Conservation (phyloP, 2,797 vertebrate species). For the Sphenopsis melanotis region DNA sequence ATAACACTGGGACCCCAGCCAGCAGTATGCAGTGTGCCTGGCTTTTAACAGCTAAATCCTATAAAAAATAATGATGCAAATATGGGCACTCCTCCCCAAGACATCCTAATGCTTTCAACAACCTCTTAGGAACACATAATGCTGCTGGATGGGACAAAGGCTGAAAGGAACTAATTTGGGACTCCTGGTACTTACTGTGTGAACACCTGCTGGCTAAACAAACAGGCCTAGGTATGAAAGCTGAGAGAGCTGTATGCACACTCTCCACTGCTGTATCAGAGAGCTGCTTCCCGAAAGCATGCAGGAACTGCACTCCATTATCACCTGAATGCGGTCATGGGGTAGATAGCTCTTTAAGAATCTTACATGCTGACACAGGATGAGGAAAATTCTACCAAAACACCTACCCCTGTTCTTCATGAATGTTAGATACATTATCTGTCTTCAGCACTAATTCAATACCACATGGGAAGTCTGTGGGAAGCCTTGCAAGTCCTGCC, state of each 20-base stretch:
- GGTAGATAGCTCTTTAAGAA: background rate
- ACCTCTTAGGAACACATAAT: background rate
- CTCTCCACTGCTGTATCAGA: background rate
- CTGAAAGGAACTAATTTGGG: background rate
- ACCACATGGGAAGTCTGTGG: background rate
- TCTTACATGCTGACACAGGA: background rate
- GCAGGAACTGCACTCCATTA: background rate
- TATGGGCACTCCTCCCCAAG: background rate
- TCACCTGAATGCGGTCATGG: background rate
- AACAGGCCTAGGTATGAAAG: background rate
- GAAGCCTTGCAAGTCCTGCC: background rate
- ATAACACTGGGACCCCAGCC: background rate
- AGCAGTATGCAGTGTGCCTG: background rate
- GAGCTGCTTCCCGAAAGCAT: background rate
- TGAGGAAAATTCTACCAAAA: background rate
- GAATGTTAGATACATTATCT: background rate
- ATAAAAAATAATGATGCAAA: slow-evolving; percentile 40
- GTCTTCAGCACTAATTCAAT: background rate
- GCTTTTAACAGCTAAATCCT: slow-evolving; percentile 32
- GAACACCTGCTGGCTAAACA: background rate
- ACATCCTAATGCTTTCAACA: slow-evolving; percentile 19
- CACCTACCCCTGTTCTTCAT: background rate
- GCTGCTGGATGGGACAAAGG: background rate
- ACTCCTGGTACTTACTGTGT: background rate
- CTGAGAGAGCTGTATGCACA: background rate